Evolutionary conservation across 2,888 invertebrate species (phyloP).

Genomic region (Acanthosepion lycidas): DNA sequence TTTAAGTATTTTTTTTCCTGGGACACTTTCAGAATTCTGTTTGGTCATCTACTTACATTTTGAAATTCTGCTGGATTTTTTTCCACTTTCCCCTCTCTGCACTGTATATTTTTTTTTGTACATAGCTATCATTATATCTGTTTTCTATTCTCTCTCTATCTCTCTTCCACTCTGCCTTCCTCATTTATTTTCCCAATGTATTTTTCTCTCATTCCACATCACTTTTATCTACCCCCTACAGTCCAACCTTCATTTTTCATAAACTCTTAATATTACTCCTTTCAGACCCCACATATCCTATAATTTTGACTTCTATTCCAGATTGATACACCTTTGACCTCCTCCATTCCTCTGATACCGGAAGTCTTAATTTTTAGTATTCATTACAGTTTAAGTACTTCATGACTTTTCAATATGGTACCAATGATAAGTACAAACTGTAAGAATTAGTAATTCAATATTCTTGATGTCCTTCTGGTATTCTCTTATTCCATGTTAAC

Average conservation of each 20-base stretch:
- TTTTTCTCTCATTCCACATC: neutral
- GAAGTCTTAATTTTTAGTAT: neutral
- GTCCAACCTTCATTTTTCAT: neutral
- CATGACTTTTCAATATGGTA: neutral
- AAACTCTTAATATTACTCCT: neutral
- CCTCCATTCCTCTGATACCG: neutral
- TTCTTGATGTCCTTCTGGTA: neutral
- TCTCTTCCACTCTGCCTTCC: neutral
- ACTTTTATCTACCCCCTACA: neutral
- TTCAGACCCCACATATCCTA: neutral
- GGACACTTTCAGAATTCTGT: neutral
- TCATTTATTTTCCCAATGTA: neutral
- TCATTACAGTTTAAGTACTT: neutral
- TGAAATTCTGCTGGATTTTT: neutral
- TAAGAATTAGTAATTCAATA: too few species aligned
- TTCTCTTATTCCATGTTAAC: neutral
- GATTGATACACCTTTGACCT: neutral
- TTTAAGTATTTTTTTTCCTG: neutral
- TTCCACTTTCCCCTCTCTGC: neutral
- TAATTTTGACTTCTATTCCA: neutral
- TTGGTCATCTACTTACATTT: neutral
- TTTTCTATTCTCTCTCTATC: neutral
- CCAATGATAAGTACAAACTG: too few species aligned
- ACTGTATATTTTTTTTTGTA: too few species aligned
- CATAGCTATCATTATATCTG: neutral